Conservation (phyloP, 1,140 invertebrate genomes). For the Ostrea denselamellosa region DNA sequence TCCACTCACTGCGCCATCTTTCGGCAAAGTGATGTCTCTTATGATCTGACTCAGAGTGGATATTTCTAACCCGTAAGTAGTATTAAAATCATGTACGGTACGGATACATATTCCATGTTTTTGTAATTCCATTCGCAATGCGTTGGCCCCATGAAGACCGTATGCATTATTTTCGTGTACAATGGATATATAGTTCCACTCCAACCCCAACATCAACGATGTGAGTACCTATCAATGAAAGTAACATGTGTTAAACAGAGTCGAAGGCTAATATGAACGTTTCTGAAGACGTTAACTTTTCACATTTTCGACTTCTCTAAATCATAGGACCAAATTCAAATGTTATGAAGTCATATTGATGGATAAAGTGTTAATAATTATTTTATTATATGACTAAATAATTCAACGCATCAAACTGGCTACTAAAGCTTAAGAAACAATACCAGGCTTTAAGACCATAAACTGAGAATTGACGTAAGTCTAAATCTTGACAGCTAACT, state of each 20-base stretch:
- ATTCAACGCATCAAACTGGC: too few relatives aligned
- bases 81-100: neutral
- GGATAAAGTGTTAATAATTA: too few relatives aligned
- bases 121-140: neutral
- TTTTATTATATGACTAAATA: too few relatives aligned
- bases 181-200: constrained; percentile 38
- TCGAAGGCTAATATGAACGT: too few relatives aligned
- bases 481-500: too few relatives aligned
- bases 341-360: too few relatives aligned
- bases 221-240: constrained; percentile 26
- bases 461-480: too few relatives aligned
- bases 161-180: constrained; percentile 17
- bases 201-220: neutral
- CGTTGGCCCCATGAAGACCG: constrained; percentile 17
- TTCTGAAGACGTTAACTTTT: too few relatives aligned
- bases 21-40: neutral
- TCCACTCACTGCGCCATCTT: constrained; percentile 5
- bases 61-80: neutral
- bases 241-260: neutral
- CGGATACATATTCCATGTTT: constrained; percentile 13
- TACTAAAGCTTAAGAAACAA: too few relatives aligned
- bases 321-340: too few relatives aligned
- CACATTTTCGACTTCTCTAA: too few relatives aligned
- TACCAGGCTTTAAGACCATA: too few relatives aligned
- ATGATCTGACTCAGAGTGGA: neutral